Evolutionary conservation across 1,140 invertebrate species (phyloP), one percentile per base, ranked within the genome.

Genomic region (Maniola jurtina): DNA sequence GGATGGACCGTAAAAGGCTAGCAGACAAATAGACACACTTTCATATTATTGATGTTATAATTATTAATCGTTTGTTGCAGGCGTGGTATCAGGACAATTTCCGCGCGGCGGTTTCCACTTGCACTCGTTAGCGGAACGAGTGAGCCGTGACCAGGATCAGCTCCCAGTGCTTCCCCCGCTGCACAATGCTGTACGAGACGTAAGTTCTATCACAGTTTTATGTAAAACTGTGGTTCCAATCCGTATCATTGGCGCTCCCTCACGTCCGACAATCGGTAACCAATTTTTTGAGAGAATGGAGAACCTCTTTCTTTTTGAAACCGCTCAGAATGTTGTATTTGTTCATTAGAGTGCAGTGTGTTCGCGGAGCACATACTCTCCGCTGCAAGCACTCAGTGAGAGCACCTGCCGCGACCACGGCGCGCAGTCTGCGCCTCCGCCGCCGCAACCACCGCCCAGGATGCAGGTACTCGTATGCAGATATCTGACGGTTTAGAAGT

Each of bases 351-450:
- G 75, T 64, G 78, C 84, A 10, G 71, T 79, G 54, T 88, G 84
- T 64, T 73, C 76, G 6, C 79, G 86, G 2, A 86, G 80, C 57
- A 83, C 85, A 0, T 90, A 90, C 52, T 90, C 88, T 0, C 88
- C 88, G 34, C 73, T 90, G 65, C 88, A 88, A 58, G 88, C 88
- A 15, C 79, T 90, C 66, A 88, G 88, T 59, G 88, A 90, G 71
- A 88, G 88, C 61, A 86, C 85, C 0, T 90, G 88, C 47, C 68
- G 86, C 4, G 88, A 90, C 68, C 88, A 84, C 64, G 81, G 79
- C 6, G 81, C 81, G 45, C 75, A 79, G 48, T 60, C 79, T 3
- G 80, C 75, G 1, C 76, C 87, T 0, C 75, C 80, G n/a, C 80
- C 73, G 14, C 82, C 74, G 14, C 85, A 75, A 25, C 84, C 76